Conservation (phyloP, 2,888 invertebrate genomes). For the Andrena minutula region DNA sequence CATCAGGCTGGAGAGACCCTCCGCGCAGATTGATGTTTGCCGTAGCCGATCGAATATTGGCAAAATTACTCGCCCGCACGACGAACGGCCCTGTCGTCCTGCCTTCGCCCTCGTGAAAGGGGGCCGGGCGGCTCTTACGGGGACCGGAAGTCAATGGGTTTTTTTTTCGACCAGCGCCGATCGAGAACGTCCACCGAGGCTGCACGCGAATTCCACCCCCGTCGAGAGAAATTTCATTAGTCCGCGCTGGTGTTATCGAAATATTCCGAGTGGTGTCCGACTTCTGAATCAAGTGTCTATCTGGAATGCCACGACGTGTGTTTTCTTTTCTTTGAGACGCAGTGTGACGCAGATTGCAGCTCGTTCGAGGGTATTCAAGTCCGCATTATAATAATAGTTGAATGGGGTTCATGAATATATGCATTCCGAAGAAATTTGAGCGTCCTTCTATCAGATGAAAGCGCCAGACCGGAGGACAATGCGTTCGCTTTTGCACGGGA, state of each 20-base stretch:
- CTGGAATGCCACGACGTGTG: background rate
- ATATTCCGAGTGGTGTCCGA: background rate
- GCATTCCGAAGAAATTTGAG: too few relatives aligned
- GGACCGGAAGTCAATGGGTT: slow-evolving; percentile 23
- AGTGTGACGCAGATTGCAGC: too few relatives aligned
- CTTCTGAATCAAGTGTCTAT: too few relatives aligned
- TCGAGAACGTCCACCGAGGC: background rate
- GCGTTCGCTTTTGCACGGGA: background rate
- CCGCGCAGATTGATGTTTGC: slow-evolving; percentile 71
- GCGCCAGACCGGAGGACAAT: background rate
- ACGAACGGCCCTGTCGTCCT: slow-evolving; percentile 19
- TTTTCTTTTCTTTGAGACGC: background rate
- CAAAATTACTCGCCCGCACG: slow-evolving; percentile 67
- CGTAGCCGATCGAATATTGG: slow-evolving; percentile 70
- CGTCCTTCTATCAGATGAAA: background rate
- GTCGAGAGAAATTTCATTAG: slow-evolving; percentile 34
- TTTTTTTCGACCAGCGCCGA: slow-evolving; percentile 3
- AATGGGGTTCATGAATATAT: too few relatives aligned
- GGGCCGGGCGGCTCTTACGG: slow-evolving; percentile 3
- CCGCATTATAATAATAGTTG: too few relatives aligned
- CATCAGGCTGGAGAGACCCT: slow-evolving; percentile 69
- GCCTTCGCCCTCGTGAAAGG: background rate
- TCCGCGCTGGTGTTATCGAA: background rate
- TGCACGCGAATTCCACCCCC: slow-evolving; percentile 27
- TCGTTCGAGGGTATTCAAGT: too few relatives aligned